These are phyloP conservation scores for Phrynocephalus vlangalii DNA, from an alignment of 2,797 vertebrate species.

Conservation along the genomic window DNA sequence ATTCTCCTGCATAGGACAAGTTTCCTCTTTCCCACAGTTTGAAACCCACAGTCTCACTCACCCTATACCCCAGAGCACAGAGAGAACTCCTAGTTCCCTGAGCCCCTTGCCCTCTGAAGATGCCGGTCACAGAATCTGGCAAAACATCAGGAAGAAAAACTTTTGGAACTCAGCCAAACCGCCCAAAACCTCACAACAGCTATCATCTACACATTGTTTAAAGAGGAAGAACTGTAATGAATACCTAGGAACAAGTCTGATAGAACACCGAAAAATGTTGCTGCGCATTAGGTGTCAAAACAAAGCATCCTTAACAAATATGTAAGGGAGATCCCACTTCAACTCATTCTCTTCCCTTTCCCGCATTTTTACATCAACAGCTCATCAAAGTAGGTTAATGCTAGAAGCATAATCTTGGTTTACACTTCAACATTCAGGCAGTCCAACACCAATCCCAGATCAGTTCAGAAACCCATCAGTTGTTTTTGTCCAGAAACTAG, in stretches of 20 bases:
- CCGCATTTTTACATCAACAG: background rate
- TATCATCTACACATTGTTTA: conserved; percentile 62
- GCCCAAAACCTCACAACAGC: too few species aligned
- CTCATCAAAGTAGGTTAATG: background rate
- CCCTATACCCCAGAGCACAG: too few species aligned
- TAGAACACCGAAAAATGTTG: conserved; percentile 84
- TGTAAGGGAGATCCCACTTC: background rate
- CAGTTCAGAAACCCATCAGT: conserved; percentile 46
- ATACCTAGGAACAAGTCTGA: conserved; percentile 81
- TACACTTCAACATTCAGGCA: conserved; percentile 27
- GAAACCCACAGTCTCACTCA: too few species aligned
- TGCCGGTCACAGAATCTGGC: too few species aligned
- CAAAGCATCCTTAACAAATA: background rate
- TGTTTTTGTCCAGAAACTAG: conserved; percentile 10
- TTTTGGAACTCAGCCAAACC: too few species aligned
- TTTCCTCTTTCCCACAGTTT: too few species aligned
- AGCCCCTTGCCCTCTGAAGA: too few species aligned
- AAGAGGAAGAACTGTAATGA: conserved; percentile 71
- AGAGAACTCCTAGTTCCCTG: too few species aligned
- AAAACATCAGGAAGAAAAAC: too few species aligned
- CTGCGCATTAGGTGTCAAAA: conserved; percentile 71
- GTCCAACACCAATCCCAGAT: conserved; percentile 34
- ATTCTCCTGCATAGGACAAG: too few species aligned
- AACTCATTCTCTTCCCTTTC: conserved; percentile 19
- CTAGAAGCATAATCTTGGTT: background rate